Evolutionary conservation across 2,888 invertebrate species (phyloP).

Genomic region (Lochmaea crataegi): DNA sequence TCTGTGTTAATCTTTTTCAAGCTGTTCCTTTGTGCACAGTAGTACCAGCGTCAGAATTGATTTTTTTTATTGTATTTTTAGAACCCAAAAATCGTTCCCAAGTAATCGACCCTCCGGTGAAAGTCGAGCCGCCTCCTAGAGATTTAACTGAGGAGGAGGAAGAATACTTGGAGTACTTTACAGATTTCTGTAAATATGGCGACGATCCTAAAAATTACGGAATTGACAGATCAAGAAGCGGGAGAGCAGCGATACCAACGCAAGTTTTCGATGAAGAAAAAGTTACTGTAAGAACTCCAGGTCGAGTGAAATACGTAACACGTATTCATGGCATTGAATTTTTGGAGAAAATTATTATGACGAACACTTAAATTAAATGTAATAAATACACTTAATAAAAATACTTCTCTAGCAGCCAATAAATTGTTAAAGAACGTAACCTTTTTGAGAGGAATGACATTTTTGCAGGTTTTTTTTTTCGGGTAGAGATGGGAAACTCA

Average conservation of each 20-base stretch:
- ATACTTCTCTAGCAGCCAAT: background rate
- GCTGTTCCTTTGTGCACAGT: no score
- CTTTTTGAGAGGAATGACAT: no score
- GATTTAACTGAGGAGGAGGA: slow-evolving; percentile 54
- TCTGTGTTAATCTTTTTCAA: no score
- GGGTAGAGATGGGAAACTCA: no score
- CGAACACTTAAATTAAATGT: slow-evolving; percentile 4
- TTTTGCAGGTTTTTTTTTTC: no score
- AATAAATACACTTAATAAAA: background rate
- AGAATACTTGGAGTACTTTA: slow-evolving; percentile 59
- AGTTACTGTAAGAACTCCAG: background rate
- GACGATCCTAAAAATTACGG: slow-evolving; percentile 54
- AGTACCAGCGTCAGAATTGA: no score
- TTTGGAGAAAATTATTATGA: slow-evolving; percentile 20
- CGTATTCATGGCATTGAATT: slow-evolving; percentile 17
- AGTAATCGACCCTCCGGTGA: slow-evolving; percentile 52
- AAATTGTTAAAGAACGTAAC: no score
- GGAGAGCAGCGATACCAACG: background rate
- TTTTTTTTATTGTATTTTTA: slow-evolving; percentile 41
- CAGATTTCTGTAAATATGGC: slow-evolving; percentile 55
- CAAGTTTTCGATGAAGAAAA: slow-evolving; percentile 6
- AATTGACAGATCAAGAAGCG: slow-evolving; percentile 44
- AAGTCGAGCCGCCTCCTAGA: slow-evolving; percentile 49
- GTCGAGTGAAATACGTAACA: slow-evolving; percentile 9
- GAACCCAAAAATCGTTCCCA: slow-evolving; percentile 58